Conservation (phyloP, 1,140 invertebrate genomes). For the Manduca sexta region DNA sequence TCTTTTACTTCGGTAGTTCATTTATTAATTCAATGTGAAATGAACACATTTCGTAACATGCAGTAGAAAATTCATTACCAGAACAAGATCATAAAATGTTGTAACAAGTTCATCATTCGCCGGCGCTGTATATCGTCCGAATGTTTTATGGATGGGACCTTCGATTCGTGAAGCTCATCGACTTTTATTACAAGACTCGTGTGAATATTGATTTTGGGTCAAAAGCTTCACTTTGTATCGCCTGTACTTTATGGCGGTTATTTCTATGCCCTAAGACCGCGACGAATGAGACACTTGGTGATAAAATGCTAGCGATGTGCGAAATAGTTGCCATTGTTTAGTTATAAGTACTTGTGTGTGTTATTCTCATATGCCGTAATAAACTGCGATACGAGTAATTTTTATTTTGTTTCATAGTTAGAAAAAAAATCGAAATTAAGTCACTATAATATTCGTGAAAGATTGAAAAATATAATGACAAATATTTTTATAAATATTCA, state of each 20-base stretch:
- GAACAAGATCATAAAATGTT: no score
- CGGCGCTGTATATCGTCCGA: conserved; percentile 28
- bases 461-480: no score
- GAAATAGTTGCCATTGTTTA: conserved; percentile 16
- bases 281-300: conserved; percentile 15
- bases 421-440: no score
- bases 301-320: conserved; percentile 7
- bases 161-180: conserved; percentile 62
- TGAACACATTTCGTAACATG: no score
- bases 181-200: conserved; percentile 52
- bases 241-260: conserved; percentile 40
- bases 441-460: no score
- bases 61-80: no score
- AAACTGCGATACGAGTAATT: no score
- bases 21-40: no score
- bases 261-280: conserved; percentile 26
- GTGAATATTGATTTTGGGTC: conserved; percentile 71
- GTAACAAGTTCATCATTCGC: conserved; percentile 3
- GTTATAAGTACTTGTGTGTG: conserved; percentile 3
- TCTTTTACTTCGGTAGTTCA: no score
- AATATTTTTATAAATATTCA: no score
- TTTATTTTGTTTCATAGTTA: no score
- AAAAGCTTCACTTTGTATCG: conserved; percentile 51
- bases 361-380: not conserved
- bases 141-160: conserved; percentile 64